Base-by-base conservation (phyloP, 2,113 vertebrate genomes). In the Scopus umbretta region DNA sequence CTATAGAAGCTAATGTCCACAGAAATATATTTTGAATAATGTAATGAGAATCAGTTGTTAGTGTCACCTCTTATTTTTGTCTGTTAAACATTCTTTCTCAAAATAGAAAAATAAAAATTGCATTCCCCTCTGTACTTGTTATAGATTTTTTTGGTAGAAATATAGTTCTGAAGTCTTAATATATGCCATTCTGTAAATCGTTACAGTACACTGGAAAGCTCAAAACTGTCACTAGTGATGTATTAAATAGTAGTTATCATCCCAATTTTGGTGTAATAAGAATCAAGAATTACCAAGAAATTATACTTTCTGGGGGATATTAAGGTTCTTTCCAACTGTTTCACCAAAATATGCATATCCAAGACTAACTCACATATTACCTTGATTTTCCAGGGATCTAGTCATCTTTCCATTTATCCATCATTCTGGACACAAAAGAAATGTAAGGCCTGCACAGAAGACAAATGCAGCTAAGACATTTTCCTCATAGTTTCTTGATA, bases 11-110 rank as follows among this genome's bases (percentile, higher is more conserved):
- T 84, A 88, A 66, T 68, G 55, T 45, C 43, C 61, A 49, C 53
- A 88, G 56, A 95, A 91, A 76, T 12, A 61, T 10, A n/a, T 89
- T 94, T 80, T 75, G 72, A 97, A 83, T 90, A 92, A 78, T 47
- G 34, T 47, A 43, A 75, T 12, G 20, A 11, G 29, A 86, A 79
- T 70, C 65, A 59, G 49, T 76, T 62, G 16, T 61, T 40, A 86
- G 30, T 62, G 52, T 71, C 71, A 91, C 2, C 6, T 86, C 53
- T 94, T 67, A 45, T 85, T 96, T 92, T 94, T 75, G n/a, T 27
- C 34, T 79, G 17, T 26, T 45, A 27, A 53, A 72, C 38, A 13
- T 16, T 22, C 10, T 94, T 86, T 70, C 32, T 71, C 55, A 72
- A 86, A 83, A 38, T n/a, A 74, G 85, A 63, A 81, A 88, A 61